Percentiles rank a stretch among this genome's conserved stretches.
These are phyloP conservation scores for Gopherus flavomarginatus DNA, from an alignment of 2,113 vertebrate species.

Conservation along the genomic window DNA sequence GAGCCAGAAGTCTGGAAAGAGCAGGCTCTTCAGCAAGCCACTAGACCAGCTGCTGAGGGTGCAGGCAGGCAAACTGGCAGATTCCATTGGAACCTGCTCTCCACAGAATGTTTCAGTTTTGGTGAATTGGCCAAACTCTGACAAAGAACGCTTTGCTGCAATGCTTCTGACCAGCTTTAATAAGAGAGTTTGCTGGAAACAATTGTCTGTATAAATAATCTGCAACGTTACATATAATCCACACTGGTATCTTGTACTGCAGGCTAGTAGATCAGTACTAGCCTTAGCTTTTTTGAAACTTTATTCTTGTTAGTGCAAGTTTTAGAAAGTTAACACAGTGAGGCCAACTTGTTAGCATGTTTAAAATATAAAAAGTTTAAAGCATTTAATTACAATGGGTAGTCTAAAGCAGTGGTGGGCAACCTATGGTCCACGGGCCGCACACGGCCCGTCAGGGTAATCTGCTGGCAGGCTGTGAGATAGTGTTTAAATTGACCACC, in stretches of 20 bases:
- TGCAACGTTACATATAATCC: not conserved
- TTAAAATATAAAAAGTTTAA: not conserved
- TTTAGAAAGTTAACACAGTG: not conserved
- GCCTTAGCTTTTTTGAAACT: not conserved
- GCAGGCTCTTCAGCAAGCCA: no score
- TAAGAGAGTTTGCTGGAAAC: not conserved
- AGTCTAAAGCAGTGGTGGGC: not conserved
- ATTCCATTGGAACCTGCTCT: not conserved
- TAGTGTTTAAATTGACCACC: no score
- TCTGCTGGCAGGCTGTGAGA: no score
- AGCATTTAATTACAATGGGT: accelerated
- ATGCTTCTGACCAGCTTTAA: not conserved
- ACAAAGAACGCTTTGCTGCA: not conserved
- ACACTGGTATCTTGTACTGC: not conserved
- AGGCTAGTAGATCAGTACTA: not conserved
- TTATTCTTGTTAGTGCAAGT: not conserved
- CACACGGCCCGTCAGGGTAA: no score
- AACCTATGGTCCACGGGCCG: no score
- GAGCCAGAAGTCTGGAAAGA: not conserved
- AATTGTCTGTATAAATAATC: not conserved
- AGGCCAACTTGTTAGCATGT: not conserved
- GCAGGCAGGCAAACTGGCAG: not conserved
- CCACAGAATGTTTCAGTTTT: not conserved
- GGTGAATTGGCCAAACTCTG: not conserved
- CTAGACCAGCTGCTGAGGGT: not conserved